phyloP scores from a whole-genome alignment of 2,888 invertebrate species.

The Psococerastis gibbosa region DNA sequence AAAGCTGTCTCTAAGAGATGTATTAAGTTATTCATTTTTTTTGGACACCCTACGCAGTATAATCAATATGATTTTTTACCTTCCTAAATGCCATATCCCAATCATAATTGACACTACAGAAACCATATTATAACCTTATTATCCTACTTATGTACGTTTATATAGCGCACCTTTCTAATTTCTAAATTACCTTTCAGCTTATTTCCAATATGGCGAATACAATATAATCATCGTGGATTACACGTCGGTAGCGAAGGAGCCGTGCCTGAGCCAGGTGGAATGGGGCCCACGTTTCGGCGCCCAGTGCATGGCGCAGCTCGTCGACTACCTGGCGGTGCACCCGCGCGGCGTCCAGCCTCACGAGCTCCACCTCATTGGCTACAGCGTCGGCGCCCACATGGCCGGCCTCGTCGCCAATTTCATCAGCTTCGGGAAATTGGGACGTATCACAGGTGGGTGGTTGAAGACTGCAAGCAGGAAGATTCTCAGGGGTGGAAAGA shows the following conservation, averaged over 20 bases:
- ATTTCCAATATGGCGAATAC: constrained; percentile 59
- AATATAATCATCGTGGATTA: constrained; percentile 81
- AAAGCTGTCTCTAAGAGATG: too few species aligned
- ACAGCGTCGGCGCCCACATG: constrained; percentile 75
- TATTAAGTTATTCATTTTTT: too few species aligned
- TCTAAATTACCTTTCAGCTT: constrained; percentile 30
- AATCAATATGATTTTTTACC: too few species aligned
- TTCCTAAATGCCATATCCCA: background rate
- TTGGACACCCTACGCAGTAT: too few species aligned
- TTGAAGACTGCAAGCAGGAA: too few species aligned
- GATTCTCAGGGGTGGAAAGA: too few species aligned
- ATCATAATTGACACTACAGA: background rate
- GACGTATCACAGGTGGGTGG: constrained; percentile 58
- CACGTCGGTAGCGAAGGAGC: constrained; percentile 56
- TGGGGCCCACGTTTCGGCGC: constrained; percentile 33
- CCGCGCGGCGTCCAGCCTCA: constrained; percentile 57
- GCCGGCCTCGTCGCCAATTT: constrained; percentile 67
- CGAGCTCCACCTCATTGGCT: constrained; percentile 61
- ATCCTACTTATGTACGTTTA: background rate
- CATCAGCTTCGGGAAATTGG: constrained; percentile 51
- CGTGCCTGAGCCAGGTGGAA: constrained; percentile 53
- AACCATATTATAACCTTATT: too few species aligned
- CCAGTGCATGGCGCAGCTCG: constrained; percentile 61
- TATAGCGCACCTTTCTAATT: too few species aligned
- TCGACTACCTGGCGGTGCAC: constrained; percentile 58